A percentile compares a stretch with the other conserved stretches of the same genome.
Evolutionary conservation across 2,888 invertebrate genomes (phyloP).

Genomic region (Caenorhabditis sinica): DNA sequence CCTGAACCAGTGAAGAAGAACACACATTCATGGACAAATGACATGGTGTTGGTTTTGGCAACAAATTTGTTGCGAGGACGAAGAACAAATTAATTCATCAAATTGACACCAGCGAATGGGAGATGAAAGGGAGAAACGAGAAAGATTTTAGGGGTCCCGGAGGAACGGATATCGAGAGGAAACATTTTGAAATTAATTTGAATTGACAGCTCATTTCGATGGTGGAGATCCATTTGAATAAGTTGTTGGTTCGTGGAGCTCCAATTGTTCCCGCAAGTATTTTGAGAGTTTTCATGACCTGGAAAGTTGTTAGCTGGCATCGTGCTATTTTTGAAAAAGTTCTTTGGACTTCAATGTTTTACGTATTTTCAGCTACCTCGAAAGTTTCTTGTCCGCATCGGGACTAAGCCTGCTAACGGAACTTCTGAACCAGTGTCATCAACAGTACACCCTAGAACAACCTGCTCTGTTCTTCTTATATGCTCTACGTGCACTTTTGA

Average conservation of each 20-base stretch:
- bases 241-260: background rate
- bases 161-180: background rate
- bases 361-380: constrained; percentile 76
- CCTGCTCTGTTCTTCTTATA: constrained; percentile 77
- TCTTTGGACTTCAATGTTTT: no score
- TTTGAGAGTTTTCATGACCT: background rate
- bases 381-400: constrained; percentile 73
- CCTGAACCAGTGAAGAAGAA: constrained; percentile 2
- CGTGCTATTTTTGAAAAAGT: no score
- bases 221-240: background rate
- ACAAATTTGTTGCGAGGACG: background rate
- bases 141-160: constrained; percentile 24
- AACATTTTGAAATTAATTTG: constrained; percentile 1
- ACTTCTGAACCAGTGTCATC: constrained; percentile 73
- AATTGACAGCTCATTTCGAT: constrained; percentile 1
- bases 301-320: no score
- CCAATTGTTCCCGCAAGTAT: background rate
- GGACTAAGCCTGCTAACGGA: constrained; percentile 74
- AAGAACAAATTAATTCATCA: constrained; percentile 51
- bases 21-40: background rate
- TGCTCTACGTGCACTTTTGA: constrained; percentile 80
- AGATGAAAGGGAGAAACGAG: background rate
- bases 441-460: constrained; percentile 67
- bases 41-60: constrained; percentile 21
- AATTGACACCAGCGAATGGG: constrained; percentile 21